These are phyloP conservation scores for Plotosus lineatus DNA, from an alignment of 2,113 vertebrate genomes.

Conservation along the genomic window DNA sequence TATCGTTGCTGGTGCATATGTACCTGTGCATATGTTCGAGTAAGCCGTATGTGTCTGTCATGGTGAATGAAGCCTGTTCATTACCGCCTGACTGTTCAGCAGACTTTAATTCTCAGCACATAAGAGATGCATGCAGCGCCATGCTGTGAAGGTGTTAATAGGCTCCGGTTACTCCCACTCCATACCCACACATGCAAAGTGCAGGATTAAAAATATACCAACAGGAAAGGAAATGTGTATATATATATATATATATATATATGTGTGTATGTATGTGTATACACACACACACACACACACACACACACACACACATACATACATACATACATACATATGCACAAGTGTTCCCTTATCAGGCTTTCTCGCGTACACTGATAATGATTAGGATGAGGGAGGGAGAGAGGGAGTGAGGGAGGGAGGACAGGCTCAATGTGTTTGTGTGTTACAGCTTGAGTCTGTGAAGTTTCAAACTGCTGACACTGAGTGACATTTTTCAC, in stretches of 20 bases:
- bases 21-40: background rate
- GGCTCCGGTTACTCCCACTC: conserved; percentile 34
- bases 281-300: too few species aligned
- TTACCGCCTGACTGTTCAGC: background rate
- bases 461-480: conserved; percentile 37
- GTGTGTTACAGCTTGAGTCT: conserved; percentile 20
- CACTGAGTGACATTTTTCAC: conserved; percentile 32
- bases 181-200: conserved; percentile 13
- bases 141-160: conserved; percentile 29
- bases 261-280: too few species aligned
- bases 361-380: conserved; percentile 1
- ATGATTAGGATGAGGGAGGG: background rate
- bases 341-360: conserved; percentile 21
- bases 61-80: background rate
- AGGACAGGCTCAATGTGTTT: background rate
- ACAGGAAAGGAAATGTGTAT: background rate
- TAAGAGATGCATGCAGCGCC: conserved; percentile 17
- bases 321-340: too few species aligned
- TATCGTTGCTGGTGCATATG: background rate
- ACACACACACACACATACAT: too few species aligned
- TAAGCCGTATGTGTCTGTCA: background rate
- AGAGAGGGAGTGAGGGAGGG: too few species aligned
- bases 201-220: conserved; percentile 33
- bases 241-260: too few species aligned
- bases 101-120: conserved; percentile 7